A percentile compares a stretch with the other conserved stretches of the same genome.
phyloP scores from a whole-genome alignment of 2,888 invertebrate genomes.

The Melikaiella ostensackeni region DNA sequence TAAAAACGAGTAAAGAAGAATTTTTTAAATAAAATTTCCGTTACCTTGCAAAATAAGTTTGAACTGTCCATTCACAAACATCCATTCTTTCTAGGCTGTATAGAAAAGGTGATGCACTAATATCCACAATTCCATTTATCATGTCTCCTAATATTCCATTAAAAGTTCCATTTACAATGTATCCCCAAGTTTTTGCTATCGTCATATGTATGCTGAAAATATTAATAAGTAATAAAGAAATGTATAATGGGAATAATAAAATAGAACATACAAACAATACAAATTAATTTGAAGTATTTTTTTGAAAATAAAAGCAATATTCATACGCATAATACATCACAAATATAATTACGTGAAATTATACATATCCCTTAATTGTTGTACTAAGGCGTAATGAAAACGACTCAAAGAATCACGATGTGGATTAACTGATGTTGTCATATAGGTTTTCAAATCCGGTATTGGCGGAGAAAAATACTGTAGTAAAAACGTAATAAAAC shows the following conservation, averaged over 20 bases:
- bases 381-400: constrained; percentile 81
- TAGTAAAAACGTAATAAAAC: background rate
- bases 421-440: constrained; percentile 78
- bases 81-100: constrained; percentile 80
- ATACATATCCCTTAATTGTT: constrained; percentile 82
- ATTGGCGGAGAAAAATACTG: constrained; percentile 47
- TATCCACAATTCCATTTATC: constrained; percentile 78
- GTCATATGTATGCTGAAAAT: constrained; percentile 60
- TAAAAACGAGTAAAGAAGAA: too few species aligned
- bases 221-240: background rate
- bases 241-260: too few species aligned
- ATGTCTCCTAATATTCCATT: constrained; percentile 67
- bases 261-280: too few species aligned
- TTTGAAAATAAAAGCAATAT: too few species aligned
- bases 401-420: constrained; percentile 82
- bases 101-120: constrained; percentile 83
- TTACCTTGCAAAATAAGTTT: constrained; percentile 82
- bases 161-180: constrained; percentile 63
- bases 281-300: too few species aligned
- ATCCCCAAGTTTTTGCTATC: constrained; percentile 64
- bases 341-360: constrained; percentile 81
- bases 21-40: too few species aligned
- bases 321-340: background rate
- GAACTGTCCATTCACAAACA: constrained; percentile 80
- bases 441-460: constrained; percentile 73